Base-by-base conservation (phyloP, 2,888 invertebrate genomes). In the Sinelater perroti region DNA sequence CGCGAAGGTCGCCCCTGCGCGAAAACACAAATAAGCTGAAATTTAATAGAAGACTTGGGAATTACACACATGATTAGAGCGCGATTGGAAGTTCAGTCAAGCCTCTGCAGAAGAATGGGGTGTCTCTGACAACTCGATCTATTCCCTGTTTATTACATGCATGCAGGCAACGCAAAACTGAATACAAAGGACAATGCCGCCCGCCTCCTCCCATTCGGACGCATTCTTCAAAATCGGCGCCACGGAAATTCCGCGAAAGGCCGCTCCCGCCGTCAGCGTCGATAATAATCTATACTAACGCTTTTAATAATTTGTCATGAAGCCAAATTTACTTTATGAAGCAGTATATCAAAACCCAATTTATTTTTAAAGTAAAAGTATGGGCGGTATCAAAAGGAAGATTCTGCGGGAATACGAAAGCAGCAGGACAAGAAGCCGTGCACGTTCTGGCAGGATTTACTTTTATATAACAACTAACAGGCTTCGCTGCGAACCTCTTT, bases 381-480 rank as follows among this genome's bases (percentile, higher is more conserved):
- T 67, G 68, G 64, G 66, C 67, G 66, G 65, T 69, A 70, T 70
- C 71, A 69, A 54, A 62, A 60, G 52, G 61, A 58, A 65, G 64
- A 69, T 68, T 63, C 56, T 60, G 56, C 28, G 63, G 65, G 73
- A 73, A 73, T 72, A 72, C 71, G 56, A 66, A 72, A 70, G 69
- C 64, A 70, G 69, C 66, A 63, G 68, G 68, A 67, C 69, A 67
- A 62, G 66, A 73, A 71, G 72, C 72, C 61, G 63, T 61, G 71
- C 75, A 75, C 75, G 75, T 75, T 66, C 70, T 70, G 65, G 66
- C 66, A 71, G 75, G 76, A 76, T 75, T 75, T 76, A 73, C 74
- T 75, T 76, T 75, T 74, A 74, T 76, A 74, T 73, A 75, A 76
- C 74, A 76, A 75, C 74, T 74, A 75, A 75, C 75, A 73, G 75